Conservation (phyloP, 2,113 vertebrate species). For the Drymodes brunneopygia region DNA sequence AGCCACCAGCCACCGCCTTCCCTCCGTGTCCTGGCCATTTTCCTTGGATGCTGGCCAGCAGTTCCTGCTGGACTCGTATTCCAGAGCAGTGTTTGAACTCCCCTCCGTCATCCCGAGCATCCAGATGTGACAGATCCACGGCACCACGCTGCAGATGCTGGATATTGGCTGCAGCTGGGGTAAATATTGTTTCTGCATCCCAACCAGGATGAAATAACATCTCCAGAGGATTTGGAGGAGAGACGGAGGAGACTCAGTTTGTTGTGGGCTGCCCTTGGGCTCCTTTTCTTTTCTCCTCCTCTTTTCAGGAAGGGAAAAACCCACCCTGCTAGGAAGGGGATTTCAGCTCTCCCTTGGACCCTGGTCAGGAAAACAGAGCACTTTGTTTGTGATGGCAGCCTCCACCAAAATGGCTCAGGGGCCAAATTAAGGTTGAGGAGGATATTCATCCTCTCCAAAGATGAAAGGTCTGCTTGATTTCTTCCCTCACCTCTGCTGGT, state of each 20-base stretch:
- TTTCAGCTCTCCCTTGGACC: background rate
- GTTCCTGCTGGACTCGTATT: background rate
- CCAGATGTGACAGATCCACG: background rate
- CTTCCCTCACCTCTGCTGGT: background rate
- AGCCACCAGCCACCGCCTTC: background rate
- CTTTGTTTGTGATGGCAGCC: background rate
- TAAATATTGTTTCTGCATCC: conserved; percentile 16
- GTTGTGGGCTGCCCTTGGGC: background rate
- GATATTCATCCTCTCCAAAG: background rate
- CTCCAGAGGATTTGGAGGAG: background rate
- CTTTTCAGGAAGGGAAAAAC: background rate
- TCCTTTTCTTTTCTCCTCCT: background rate
- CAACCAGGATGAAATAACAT: background rate
- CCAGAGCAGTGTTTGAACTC: background rate
- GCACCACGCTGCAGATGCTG: background rate
- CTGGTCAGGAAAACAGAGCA: background rate
- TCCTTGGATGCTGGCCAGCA: conserved; percentile 10
- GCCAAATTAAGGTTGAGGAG: background rate
- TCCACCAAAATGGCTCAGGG: background rate
- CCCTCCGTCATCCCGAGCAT: background rate
- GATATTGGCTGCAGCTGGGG: conserved; percentile 33
- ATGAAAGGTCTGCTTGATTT: background rate
- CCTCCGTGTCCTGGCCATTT: fast-evolving
- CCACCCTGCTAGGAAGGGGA: background rate
- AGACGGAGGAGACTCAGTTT: background rate